A percentile compares a stretch with the other conserved stretches of the same genome.
These are phyloP conservation scores for Euthynnus affinis DNA, from an alignment of 2,797 vertebrate species.

Conservation along the genomic window DNA sequence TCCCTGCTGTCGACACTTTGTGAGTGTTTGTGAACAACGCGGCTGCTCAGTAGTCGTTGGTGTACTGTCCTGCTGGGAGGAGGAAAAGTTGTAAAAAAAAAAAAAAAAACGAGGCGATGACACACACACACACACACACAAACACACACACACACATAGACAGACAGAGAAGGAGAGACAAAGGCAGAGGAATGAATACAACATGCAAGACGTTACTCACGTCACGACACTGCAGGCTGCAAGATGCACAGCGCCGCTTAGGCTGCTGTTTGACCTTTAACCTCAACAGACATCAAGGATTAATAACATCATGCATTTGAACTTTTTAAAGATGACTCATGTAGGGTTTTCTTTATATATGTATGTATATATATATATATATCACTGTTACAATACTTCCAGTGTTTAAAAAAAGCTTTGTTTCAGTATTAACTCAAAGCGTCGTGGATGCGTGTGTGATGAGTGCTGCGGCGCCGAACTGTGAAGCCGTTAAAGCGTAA, in stretches of 20 bases:
- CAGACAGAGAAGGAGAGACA: slow-evolving; percentile 15
- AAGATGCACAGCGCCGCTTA: slow-evolving; percentile 17
- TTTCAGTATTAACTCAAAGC: no score
- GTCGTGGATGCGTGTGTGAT: no score
- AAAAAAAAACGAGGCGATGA: slow-evolving; percentile 27
- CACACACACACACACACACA: slow-evolving; percentile 26
- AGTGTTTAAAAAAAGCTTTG: no score
- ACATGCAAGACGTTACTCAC: slow-evolving; percentile 67
- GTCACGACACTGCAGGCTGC: slow-evolving; percentile 36
- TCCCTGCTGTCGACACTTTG: background rate
- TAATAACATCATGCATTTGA: slow-evolving; percentile 36
- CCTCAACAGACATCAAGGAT: slow-evolving; percentile 35
- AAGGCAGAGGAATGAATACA: slow-evolving; percentile 30
- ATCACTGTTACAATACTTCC: background rate
- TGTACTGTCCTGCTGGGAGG: slow-evolving; percentile 4
- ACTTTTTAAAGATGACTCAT: slow-evolving; percentile 23
- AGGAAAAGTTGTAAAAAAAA: background rate
- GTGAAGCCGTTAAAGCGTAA: slow-evolving; percentile 3
- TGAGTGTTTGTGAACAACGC: background rate
- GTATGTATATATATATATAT: background rate
- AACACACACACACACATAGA: background rate
- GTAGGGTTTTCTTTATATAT: slow-evolving; percentile 11
- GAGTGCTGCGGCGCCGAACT: background rate
- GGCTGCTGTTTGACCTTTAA: slow-evolving; percentile 43
- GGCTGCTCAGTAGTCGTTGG: slow-evolving; percentile 22